Evolutionary conservation across 2,113 vertebrate species (phyloP), one percentile per base, ranked within the genome.

Genomic region (Mormyrus iriodes): DNA sequence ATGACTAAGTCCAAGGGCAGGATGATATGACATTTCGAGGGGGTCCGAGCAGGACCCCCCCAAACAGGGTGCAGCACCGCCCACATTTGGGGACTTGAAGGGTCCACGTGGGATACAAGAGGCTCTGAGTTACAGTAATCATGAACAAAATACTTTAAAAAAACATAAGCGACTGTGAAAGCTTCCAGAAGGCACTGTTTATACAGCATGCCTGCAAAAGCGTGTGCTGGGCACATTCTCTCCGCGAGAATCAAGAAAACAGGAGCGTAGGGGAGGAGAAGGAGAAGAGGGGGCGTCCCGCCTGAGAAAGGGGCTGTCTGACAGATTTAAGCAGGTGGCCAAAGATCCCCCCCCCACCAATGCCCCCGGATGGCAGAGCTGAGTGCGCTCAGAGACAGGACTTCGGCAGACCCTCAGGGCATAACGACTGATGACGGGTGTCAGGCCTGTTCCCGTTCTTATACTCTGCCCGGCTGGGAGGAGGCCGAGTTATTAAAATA

Each of bases 271-370:
- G 73, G 15, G 51, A 3, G 13, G n/a, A n/a, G n/a, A n/a, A n/a
- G n/a, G n/a, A 5, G 10, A 53, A 13, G 17, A 7, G 39, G 79
- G 39, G 79, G 42, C 7, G 4, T 39, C 35, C 76, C 6, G 35
- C 39, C 35, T 19, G 27, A 1, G 2, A 0, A 55, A 69, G 48
- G 79, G 35, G 52, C 82, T 86, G 85, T 89, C 58, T 90, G 84
- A 87, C 49, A 87, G 65, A n/a, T 87, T 51, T 83, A 65, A 90
- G 83, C 51, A 27, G 87, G 58, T 49, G 49, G 58, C 27, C 44
- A 13, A 35, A 31, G 39, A 19, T 24, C 8, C 87, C 21, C 12
- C 21, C 27, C 58, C 46, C 17, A 1, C 46, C 46, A 48, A n/a
- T n/a, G n/a, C n/a, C n/a, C n/a, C 49, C 49, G 13, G 79, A 65